Evolutionary conservation across 2,113 vertebrate species (phyloP), one percentile per base, ranked within the genome.

Genomic region (Lucifuga dentata): DNA sequence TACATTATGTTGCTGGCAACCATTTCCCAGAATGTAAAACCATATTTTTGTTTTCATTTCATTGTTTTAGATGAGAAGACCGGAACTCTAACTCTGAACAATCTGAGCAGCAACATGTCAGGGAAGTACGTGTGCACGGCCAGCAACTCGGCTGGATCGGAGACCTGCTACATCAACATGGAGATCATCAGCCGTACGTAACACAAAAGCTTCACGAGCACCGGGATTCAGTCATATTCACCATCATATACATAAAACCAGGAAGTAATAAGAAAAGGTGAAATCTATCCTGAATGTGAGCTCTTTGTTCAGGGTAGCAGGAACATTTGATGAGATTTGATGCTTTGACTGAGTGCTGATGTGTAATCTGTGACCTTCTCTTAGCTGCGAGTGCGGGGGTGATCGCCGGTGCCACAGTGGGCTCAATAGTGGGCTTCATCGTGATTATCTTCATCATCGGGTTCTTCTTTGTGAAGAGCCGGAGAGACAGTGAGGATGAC

Each of bases 111-210:
- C 0, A 91, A 91, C 70, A 95, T 95, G 93, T 94, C 94, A 0
- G 96, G 96, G 57, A 90, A 92, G 64, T 97, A 96, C 20, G 26
- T 91, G 76, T 97, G 96, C 88, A 93, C 57, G 0, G 92, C 94
- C 52, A 85, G 52, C 52, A 97, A 97, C 75, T 3, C 46, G 0
- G 94, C 91, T 1, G 95, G 95, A 9, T 76, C 50, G 0, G 85
- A 92, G 61, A 85, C 13, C 51, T 97, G 96, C 87, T 90, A 84
- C 66, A 86, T 96, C 80, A 92, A 90, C 65, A 83, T 97, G 91
- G 92, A 94, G 20, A 91, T 96, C 65, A 81, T 85, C 73, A 86
- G 88, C 71, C 84, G 96, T 96, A 91, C 40, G 95, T 93, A 66
- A 2, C 50, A 36, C 43, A 15, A 50, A 21, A 3, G n/a, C n/a